Base-by-base conservation (phyloP, 2,113 vertebrate genomes). In the Meriones unguiculatus region DNA sequence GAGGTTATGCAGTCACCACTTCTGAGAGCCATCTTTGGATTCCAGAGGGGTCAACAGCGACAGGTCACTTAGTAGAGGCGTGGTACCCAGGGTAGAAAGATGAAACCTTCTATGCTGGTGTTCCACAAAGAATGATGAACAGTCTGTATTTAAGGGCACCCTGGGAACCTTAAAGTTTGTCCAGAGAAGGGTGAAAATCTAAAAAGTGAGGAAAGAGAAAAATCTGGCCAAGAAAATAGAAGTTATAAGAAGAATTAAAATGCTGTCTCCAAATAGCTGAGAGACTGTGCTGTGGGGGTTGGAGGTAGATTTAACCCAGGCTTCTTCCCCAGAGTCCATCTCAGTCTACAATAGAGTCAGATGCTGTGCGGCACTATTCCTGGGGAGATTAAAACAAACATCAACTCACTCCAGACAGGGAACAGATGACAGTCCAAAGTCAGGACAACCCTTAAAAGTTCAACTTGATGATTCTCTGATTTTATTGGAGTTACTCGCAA, bases 161-260 rank as follows among this genome's bases (percentile, higher is more conserved):
- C 50, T 90, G 54, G 52, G 75, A 62, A 78, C 14, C 41, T 62
- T 57, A 67, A 52, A 92, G 91, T 22, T 2, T 78, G 4, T 82
- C 84, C 50, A 95, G 25, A 67, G 54, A n/a, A n/a, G 87, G 87
- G 38, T 8, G 20, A 82, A 75, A 85, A 78, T 46, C 24, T 25
- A 59, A 82, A 28, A 41, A 5, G 41, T 78, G 28, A 77, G 70
- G 92, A 75, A 89, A 4, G 13, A 89, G 84, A 69, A 46, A 50
- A 41, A 18, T 91, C 73, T 65, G 62, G 67, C 57, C 80, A 46
- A 75, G 89, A 65, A 87, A 52, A 93, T 14, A 82, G 46, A 76
- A 69, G 38, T 32, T 92, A 62, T 82, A 69, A 75, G 65, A 93
- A 92, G 88, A 95, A 89, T 69, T 77, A 81, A 24, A 80, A 73